Base-by-base conservation (phyloP, 2,797 vertebrate genomes). In the Microchirus variegatus region DNA sequence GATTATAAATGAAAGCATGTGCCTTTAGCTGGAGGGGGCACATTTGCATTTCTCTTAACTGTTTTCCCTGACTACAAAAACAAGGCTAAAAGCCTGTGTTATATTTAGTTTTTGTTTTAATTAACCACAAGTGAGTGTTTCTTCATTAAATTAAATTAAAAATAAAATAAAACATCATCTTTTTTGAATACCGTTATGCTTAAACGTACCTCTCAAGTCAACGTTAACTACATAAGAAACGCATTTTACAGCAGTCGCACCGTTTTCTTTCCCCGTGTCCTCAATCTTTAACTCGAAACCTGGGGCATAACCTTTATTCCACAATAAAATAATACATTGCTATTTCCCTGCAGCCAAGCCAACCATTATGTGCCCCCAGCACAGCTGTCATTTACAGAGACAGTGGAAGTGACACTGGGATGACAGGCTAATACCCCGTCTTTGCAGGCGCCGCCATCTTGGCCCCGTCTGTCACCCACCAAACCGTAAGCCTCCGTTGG, bases 391-490 rank as follows among this genome's bases (percentile, higher is more conserved):
- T 72, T 83, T 73, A 63, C 53, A 50, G 53, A 56, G 67, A 64
- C 77, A 55, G 51, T 63, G 49, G 36, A 55, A 50, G 67, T 70
- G 70, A 76, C 72, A 61, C 48, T 17, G 54, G 63, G 72, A 71
- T 77, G 75, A 81, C 69, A 76, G 65, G 67, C 49, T 69, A 73
- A 72, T 76, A 79, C 31, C 70, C 31, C 70, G 9, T 70, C 78
- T 70, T 63, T 66, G 73, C 71, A 79, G 58, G 22, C 36, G 1
- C 53, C 36, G 1, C 53, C 57, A 53, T 73, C 65, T 73, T 67
- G 80, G 77, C 53, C 53, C 62, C 47, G 66, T 76, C 70, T 62
- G 71, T 77, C 71, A 73, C 17, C 38, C 70, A 48, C 36, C 46
- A 58, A 63, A 67, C 60, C 40, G n/a, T 17, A 31, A 31, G 51